These are phyloP conservation scores for Mormyrus hasselquistii DNA, from an alignment of 2,797 vertebrate genomes.

Conservation along the genomic window DNA sequence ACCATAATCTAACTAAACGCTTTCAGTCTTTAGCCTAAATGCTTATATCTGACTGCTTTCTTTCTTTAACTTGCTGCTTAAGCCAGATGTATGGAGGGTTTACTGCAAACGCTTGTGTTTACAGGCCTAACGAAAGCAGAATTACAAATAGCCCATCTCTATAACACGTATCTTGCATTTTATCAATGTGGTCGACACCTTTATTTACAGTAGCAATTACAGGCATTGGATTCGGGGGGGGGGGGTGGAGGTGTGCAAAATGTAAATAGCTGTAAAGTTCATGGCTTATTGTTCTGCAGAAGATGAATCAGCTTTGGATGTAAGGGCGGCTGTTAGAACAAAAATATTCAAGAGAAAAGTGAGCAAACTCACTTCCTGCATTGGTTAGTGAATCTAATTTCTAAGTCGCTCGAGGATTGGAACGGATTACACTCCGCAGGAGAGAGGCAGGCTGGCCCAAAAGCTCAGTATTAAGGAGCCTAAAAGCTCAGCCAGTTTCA, in stretches of 20 bases:
- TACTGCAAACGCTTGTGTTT: neutral
- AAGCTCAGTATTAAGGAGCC: neutral
- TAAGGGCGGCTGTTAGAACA: neutral
- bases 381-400: neutral
- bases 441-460: neutral
- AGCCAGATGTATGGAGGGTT: neutral
- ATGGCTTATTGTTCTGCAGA: neutral
- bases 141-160: neutral
- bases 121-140: neutral
- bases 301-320: neutral
- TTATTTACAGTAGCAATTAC: neutral
- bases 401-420: neutral
- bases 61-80: neutral
- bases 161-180: conserved; percentile 5
- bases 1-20: neutral
- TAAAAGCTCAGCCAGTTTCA: neutral
- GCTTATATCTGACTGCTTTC: neutral
- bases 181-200: neutral
- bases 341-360: neutral
- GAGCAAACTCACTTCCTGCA: neutral
- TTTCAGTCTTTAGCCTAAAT: neutral
- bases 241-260: neutral
- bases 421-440: neutral
- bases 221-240: neutral
- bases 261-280: neutral